Evolutionary conservation across 2,888 invertebrate genomes (phyloP), one percentile per base, ranked within the genome.

Genomic region (Cacoxenus indagator): DNA sequence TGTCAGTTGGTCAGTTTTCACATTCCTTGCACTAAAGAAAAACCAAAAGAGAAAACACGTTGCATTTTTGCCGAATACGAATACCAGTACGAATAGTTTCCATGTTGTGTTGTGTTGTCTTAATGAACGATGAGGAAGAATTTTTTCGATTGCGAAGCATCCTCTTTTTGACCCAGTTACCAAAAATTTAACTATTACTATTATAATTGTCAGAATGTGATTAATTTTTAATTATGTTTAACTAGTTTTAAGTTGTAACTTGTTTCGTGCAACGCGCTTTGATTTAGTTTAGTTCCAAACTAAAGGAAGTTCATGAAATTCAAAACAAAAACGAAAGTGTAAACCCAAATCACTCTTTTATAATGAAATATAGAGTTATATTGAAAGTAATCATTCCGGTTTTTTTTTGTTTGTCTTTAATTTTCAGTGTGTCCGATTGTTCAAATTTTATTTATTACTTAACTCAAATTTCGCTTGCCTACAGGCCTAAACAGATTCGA

Each of bases 1-100:
- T 9, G 67, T 71, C 72, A 81, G 75, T 82, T 79, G 70, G 48
- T 9, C 54, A 27, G 17, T 51, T 48, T n/a, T 22, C 51, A 51
- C 51, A 51, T 51, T 51, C 51, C 51, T 51, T 51, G 2, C 3
- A 19, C 22, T 51, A 19, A 2, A 17, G n/a, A n/a, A n/a, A n/a
- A n/a, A n/a, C n/a, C n/a, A n/a, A n/a, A n/a, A n/a, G n/a, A n/a
- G n/a, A n/a, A 11, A 14, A 14, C 37, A 37, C 51, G 22, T 51
- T 51, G 51, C 51, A 51, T 51, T 51, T 51, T 5, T 22, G 14
- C 17, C n/a, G 22, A 51, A 51, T 51, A 22, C 51, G 4, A 6
- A 17, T 37, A 37, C n/a, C n/a, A n/a, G n/a, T n/a, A n/a, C n/a
- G n/a, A n/a, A n/a, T n/a, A n/a, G n/a, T 43, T 43, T 22, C 51